Base-by-base conservation (phyloP, 2,888 invertebrate genomes). In the Clepsis dumicolana region DNA sequence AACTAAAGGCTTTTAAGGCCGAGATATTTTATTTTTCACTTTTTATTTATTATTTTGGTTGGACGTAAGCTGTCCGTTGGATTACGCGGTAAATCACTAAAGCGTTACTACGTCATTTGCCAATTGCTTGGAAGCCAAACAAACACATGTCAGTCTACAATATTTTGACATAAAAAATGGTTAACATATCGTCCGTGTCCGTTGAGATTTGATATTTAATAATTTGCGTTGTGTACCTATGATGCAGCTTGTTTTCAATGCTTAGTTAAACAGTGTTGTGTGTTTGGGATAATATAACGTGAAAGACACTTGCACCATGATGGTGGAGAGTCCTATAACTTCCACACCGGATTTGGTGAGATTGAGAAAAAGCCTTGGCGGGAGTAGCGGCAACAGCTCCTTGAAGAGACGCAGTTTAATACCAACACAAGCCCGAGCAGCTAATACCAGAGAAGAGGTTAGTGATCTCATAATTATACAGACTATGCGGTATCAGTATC, bases 331-430 rank as follows among this genome's bases (percentile, higher is more conserved):
- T 74, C 85, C 88, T 14, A 84, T 90, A 76, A 82, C 83, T 48
- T 87, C 87, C 21, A 90, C 87, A 56, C 84, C 90, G 52, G 83
- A 78, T 24, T 70, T 87, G 62, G 70, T 80, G 52, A 84, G 89
- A 70, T 65, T 81, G 53, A 89, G 70, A 21, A 74, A 74, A 54
- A 72, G 92, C 81, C 72, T 88, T 88, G 89, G 90, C 89, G 92
- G 90, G 85, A 91, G 66, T 54, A 66, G 87, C 69, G 81, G 80
- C 70, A 89, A 77, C 66, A 84, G 79, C 76, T 83, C 89, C 24
- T 80, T 87, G 52, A 79, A 78, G 71, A 84, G 90, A 69, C 81
- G 92, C 68, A 92, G 89, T 81, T 84, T 91, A 18, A 83, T 90
- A 63, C 85, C 88, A 64, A 85, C 88, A 21, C 85, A 88, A 70